A percentile compares a stretch with the other conserved stretches of the same genome.
Evolutionary conservation across 2,888 invertebrate species (phyloP).

Genomic region (Parapristionchus giblindavisi): DNA sequence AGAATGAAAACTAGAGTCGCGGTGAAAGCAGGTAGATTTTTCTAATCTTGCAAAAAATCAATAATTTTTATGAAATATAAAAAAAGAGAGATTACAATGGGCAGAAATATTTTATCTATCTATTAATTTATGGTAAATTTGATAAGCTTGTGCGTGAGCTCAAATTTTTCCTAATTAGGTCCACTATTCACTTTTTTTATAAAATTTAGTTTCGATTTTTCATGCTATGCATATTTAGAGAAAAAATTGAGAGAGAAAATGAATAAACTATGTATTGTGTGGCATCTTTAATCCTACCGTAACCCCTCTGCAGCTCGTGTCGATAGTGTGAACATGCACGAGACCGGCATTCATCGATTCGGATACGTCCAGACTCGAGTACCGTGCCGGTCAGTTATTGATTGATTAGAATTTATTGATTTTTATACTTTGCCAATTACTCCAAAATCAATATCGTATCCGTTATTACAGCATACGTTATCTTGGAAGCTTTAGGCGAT

Average conservation of each 20-base stretch:
- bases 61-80: neutral
- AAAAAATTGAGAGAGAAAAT: neutral
- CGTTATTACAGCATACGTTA: too few relatives aligned
- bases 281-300: too few relatives aligned
- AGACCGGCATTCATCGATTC: slow-evolving; percentile 68
- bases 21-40: slow-evolving; percentile 65
- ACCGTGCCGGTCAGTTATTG: slow-evolving; percentile 44
- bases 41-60: neutral
- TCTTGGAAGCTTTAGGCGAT: too few relatives aligned
- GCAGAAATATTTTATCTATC: neutral
- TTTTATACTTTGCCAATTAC: neutral
- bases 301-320: slow-evolving; percentile 45
- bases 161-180: too few relatives aligned
- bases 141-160: too few relatives aligned
- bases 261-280: slow-evolving; percentile 45
- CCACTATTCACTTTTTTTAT: too few relatives aligned
- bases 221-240: neutral
- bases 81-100: neutral
- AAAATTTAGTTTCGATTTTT: too few relatives aligned
- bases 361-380: slow-evolving; percentile 63
- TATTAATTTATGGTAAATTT: too few relatives aligned
- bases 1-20: slow-evolving; percentile 68
- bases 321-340: slow-evolving; percentile 68
- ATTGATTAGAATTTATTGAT: neutral
- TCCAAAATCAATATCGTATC: neutral